Evolutionary conservation across 35 echinoderm and acorn worm species (phyloP).

Genomic region (Apostichopus parvimensis): DNA sequence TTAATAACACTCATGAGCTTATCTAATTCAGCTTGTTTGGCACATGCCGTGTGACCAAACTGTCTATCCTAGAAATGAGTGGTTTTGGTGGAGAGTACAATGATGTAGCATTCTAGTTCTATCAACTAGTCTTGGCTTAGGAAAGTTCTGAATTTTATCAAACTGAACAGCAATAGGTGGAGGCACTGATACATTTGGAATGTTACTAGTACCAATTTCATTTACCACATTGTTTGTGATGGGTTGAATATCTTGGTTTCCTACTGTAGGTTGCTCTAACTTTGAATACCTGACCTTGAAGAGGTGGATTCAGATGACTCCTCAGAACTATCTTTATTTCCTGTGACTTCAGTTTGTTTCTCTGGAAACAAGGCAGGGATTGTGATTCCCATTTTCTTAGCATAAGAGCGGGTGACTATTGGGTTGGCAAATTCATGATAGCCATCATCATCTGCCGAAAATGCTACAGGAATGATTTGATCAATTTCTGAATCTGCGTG

Average conservation of each 20-base stretch:
- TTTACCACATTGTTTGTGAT: neutral
- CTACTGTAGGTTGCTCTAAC: neutral
- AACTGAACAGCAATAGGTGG: neutral
- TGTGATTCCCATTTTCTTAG: constrained; percentile 43
- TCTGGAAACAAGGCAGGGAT: constrained; percentile 1
- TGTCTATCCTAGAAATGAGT: constrained; percentile 44
- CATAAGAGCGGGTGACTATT: constrained; percentile 41
- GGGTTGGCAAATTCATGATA: constrained; percentile 1
- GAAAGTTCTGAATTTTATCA: neutral
- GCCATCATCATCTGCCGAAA: neutral
- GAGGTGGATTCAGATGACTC: neutral
- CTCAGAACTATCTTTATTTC: neutral
- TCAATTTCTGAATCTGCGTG: constrained; percentile 43
- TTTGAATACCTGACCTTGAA: neutral
- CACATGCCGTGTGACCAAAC: constrained; percentile 42
- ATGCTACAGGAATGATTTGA: neutral
- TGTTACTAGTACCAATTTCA: neutral
- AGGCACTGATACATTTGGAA: neutral
- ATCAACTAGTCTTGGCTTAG: constrained; percentile 56
- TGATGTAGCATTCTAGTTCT: neutral
- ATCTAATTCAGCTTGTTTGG: constrained; percentile 57
- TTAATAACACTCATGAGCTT: constrained; percentile 42
- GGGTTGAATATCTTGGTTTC: neutral
- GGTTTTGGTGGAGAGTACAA: constrained; percentile 53
- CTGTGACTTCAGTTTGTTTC: constrained; percentile 18